These are phyloP conservation scores for Chymomyza fuscimana DNA, from an alignment of 2,888 invertebrate species.

Conservation along the genomic window DNA sequence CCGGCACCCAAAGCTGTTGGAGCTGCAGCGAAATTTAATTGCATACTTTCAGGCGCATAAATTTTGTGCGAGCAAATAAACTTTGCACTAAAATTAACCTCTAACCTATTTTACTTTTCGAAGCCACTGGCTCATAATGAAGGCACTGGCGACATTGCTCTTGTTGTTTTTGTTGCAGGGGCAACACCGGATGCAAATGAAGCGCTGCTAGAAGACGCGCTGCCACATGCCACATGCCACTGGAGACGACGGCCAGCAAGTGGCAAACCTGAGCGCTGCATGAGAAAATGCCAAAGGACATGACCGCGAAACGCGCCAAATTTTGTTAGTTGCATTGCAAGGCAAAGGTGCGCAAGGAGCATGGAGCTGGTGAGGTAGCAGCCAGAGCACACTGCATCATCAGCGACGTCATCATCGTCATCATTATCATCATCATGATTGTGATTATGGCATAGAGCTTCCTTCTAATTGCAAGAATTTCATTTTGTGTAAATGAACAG, in stretches of 20 bases:
- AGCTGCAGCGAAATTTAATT: conserved; percentile 63
- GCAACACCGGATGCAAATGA: conserved; percentile 66
- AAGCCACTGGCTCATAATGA: conserved; percentile 57
- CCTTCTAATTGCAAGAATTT: conserved; percentile 78
- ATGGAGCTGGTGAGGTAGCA: conserved; percentile 18
- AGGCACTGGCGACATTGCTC: conserved; percentile 40
- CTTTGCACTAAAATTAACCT: conserved; percentile 75
- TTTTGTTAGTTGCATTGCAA: conserved; percentile 30
- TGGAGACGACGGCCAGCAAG: conserved; percentile 24
- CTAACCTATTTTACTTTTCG: conserved; percentile 69
- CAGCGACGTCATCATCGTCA: conserved; percentile 36
- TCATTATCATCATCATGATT: conserved; percentile 34
- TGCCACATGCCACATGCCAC: conserved; percentile 22
- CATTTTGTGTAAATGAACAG: conserved; percentile 78
- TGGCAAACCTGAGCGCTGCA: conserved; percentile 26
- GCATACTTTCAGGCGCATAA: conserved; percentile 74
- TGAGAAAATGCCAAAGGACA: conserved; percentile 67
- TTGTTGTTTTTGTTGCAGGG: conserved; percentile 30
- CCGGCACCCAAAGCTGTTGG: not conserved
- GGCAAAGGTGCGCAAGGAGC: conserved; percentile 12
- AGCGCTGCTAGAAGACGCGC: conserved; percentile 51
- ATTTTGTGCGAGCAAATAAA: conserved; percentile 25
- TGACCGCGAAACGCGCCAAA: conserved; percentile 59
- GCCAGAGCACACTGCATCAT: conserved; percentile 21
- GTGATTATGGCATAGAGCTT: conserved; percentile 46